Evolutionary conservation across 2,113 vertebrate species (phyloP).

Genomic region (Indicator maculatus): DNA sequence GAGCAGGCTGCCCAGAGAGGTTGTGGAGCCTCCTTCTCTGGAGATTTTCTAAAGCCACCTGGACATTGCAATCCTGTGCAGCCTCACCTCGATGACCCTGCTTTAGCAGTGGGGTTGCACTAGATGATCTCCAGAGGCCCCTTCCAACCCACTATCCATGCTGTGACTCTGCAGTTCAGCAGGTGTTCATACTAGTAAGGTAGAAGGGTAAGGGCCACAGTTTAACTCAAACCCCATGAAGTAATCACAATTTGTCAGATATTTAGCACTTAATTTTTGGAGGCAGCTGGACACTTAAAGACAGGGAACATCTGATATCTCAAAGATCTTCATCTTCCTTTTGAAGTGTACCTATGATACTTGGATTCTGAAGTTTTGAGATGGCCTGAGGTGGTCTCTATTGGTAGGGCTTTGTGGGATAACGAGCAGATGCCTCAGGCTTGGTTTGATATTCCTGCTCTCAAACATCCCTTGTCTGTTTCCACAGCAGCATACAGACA

Average conservation of each 20-base stretch:
- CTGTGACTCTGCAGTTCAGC: no score
- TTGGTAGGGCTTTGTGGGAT: not conserved
- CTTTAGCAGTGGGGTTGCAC: no score
- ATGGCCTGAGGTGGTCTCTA: not conserved
- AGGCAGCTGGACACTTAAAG: not conserved
- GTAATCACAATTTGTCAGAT: not conserved
- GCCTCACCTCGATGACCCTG: no score
- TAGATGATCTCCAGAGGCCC: no score
- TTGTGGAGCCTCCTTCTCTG: no score
- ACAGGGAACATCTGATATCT: not conserved
- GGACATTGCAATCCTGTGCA: no score
- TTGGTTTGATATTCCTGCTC: not conserved
- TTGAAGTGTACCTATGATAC: not conserved
- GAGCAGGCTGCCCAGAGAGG: no score
- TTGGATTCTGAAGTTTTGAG: not conserved
- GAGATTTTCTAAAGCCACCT: no score
- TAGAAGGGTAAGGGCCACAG: not conserved
- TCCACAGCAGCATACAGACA: not conserved
- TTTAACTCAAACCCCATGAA: not conserved
- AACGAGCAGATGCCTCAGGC: not conserved
- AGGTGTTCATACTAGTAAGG: not conserved
- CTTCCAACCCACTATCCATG: no score
- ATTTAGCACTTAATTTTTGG: not conserved
- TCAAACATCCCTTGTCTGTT: not conserved
- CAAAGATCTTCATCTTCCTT: not conserved